A percentile compares a stretch with the other conserved stretches of the same genome.
Evolutionary conservation across 2,888 invertebrate genomes (phyloP).

Genomic region (Autographa pulchrina): DNA sequence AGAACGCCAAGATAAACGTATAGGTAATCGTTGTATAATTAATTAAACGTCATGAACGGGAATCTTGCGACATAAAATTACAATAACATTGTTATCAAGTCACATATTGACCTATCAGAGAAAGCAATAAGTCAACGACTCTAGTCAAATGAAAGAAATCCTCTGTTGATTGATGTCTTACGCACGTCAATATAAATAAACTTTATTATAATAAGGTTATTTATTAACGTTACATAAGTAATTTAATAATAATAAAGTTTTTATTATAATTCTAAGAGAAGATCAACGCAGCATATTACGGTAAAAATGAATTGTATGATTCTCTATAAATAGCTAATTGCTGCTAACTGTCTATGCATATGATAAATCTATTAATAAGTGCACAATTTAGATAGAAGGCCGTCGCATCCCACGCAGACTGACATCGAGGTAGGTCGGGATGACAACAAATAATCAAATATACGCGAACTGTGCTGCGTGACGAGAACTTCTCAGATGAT

Average conservation of each 20-base stretch:
- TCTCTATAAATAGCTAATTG: constrained; percentile 69
- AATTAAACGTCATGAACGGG: constrained; percentile 64
- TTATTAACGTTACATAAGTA: constrained; percentile 66
- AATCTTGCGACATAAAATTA: constrained; percentile 68
- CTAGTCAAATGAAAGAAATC: constrained; percentile 74
- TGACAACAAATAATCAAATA: constrained; percentile 74
- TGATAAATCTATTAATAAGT: constrained; percentile 83
- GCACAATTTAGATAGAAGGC: constrained; percentile 82
- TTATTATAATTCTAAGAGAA: constrained; percentile 33
- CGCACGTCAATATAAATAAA: constrained; percentile 63
- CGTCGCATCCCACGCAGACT: constrained; percentile 73
- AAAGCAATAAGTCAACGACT: constrained; percentile 83
- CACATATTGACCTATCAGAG: constrained; percentile 77
- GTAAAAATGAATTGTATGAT: constrained; percentile 44
- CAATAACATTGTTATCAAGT: constrained; percentile 81
- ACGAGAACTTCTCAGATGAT: constrained; percentile 60
- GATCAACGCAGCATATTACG: constrained; percentile 34
- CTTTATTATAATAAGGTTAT: constrained; percentile 62
- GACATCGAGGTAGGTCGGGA: constrained; percentile 84
- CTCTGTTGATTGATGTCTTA: constrained; percentile 69
- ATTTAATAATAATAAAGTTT: constrained; percentile 45
- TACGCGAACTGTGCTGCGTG: constrained; percentile 56
- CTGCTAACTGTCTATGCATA: constrained; percentile 67
- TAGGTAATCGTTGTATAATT: constrained; percentile 61
- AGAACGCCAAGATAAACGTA: constrained; percentile 62